Evolutionary conservation across 2,113 vertebrate genomes (phyloP).

Genomic region (Isurus oxyrinchus): DNA sequence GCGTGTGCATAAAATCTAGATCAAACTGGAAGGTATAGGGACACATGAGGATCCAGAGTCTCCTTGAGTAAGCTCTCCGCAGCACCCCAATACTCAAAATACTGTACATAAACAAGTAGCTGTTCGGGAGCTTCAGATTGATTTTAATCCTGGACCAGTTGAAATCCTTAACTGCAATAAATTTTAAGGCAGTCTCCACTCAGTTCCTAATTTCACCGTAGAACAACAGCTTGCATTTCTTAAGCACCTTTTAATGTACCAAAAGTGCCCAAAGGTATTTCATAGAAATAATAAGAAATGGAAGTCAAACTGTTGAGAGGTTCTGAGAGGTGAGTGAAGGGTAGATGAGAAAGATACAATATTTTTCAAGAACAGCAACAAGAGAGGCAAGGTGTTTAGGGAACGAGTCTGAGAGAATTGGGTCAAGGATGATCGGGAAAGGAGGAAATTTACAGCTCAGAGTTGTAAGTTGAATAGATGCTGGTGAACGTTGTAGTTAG

Average conservation of each 20-base stretch:
- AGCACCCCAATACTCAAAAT: not conserved
- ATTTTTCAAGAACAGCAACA: not conserved
- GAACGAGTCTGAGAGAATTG: not conserved
- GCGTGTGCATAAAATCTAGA: not conserved
- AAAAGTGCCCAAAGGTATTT: too few relatives aligned
- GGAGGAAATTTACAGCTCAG: not conserved
- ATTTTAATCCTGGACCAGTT: not conserved
- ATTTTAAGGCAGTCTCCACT: not conserved
- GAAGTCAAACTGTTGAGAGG: too few relatives aligned
- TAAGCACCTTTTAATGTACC: not conserved
- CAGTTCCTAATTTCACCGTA: not conserved
- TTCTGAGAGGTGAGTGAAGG: not conserved
- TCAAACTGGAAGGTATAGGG: not conserved
- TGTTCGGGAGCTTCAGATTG: not conserved
- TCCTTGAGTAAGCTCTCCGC: not conserved
- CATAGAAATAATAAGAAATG: not conserved
- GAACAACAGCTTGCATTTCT: not conserved
- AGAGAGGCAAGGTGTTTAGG: not conserved
- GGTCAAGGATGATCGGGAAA: not conserved
- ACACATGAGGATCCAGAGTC: not conserved
- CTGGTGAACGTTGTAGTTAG: not conserved
- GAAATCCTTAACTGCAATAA: not conserved
- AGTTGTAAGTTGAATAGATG: not conserved
- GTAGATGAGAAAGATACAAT: not conserved
- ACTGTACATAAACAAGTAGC: not conserved